Conservation (phyloP, 2,113 vertebrate genomes). For the Cnemophilus loriae region DNA sequence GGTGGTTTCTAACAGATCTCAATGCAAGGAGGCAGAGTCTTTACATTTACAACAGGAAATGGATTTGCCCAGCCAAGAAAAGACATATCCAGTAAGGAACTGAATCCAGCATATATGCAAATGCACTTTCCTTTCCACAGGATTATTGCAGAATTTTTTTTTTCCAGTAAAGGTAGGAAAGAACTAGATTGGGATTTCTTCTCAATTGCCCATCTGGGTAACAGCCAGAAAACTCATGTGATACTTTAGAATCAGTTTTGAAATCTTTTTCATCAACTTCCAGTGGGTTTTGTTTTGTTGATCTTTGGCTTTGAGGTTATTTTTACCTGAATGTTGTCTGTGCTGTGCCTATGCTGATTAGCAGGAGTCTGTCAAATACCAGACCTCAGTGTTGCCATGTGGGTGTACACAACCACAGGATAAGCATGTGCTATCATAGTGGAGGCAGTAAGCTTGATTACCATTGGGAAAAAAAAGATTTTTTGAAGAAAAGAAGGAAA, state of each 20-base stretch:
- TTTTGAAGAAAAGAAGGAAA: background rate
- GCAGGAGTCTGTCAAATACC: background rate
- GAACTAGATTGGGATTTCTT: background rate
- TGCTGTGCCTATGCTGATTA: background rate
- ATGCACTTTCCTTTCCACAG: background rate
- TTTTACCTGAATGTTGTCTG: background rate
- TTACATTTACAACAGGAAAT: slow-evolving; percentile 26
- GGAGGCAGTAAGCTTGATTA: background rate
- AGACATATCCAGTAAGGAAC: background rate
- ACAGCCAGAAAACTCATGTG: background rate
- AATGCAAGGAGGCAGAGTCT: background rate
- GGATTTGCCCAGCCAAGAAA: background rate
- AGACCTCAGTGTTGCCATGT: background rate
- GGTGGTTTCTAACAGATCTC: slow-evolving; percentile 25
- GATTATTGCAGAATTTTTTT: background rate
- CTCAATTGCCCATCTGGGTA: background rate
- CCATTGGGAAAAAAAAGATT: background rate
- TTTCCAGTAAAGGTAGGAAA: background rate
- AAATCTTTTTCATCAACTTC: background rate
- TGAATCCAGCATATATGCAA: background rate
- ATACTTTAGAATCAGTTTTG: background rate
- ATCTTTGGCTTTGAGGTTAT: background rate
- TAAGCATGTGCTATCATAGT: background rate
- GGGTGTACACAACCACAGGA: background rate
- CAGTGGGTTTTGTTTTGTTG: background rate